Conservation (phyloP, 2,797 vertebrate genomes). For the Pyrocephalus nanus region DNA sequence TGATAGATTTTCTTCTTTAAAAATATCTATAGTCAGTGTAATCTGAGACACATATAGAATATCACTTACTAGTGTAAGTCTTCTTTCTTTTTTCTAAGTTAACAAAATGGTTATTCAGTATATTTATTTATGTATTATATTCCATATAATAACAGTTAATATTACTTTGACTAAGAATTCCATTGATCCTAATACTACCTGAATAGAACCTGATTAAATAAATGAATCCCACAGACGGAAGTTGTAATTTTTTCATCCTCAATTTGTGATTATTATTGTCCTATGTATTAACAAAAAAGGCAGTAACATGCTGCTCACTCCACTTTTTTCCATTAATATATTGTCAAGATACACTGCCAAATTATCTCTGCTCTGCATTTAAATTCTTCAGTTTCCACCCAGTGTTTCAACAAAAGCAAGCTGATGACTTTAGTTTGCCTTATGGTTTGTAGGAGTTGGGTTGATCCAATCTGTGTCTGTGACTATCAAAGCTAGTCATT, state of each 20-base stretch:
- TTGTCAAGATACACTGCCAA: not conserved
- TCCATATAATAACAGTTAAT: not conserved
- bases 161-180: not conserved
- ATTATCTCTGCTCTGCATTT: not conserved
- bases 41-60: no score
- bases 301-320: not conserved
- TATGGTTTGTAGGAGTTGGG: not conserved
- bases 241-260: not conserved
- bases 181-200: not conserved
- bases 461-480: not conserved
- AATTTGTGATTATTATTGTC: not conserved
- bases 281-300: not conserved
- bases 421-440: not conserved
- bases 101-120: not conserved
- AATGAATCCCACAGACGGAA: not conserved
- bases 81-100: not conserved
- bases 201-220: not conserved
- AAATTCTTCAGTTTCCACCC: not conserved
- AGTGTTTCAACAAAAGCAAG: not conserved
- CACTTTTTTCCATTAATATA: not conserved
- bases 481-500: not conserved
- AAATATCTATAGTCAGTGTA: not conserved
- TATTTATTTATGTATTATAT: not conserved
- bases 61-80: not conserved
- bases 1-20: not conserved